phyloP scores from a whole-genome alignment of 1,140 invertebrate species.

The Neodiprion pinetum region DNA sequence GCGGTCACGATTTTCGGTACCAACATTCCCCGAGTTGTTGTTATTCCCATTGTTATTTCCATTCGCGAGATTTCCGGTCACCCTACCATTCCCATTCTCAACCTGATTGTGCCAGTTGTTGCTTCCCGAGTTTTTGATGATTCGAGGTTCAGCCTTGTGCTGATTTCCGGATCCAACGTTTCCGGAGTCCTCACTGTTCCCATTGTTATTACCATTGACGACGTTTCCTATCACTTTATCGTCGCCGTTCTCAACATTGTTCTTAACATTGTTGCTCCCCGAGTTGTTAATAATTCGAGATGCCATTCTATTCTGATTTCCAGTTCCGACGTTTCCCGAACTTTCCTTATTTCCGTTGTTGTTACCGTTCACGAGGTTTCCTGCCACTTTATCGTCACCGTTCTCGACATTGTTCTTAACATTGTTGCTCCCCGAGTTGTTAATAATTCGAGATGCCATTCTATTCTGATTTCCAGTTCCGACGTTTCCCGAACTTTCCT shows the following conservation, averaged over 20 bases:
- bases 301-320: neutral
- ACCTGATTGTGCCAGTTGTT: neutral
- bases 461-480: neutral
- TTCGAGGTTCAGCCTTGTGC: neutral
- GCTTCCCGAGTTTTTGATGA: neutral
- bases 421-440: constrained; percentile 18
- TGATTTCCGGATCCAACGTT: constrained; percentile 18
- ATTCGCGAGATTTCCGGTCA: constrained; percentile 17
- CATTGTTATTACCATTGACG: constrained; percentile 21
- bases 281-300: constrained; percentile 16
- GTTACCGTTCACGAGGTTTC: constrained; percentile 23
- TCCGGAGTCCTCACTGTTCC: constrained; percentile 17
- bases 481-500: neutral
- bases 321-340: constrained; percentile 14
- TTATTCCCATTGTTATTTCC: constrained; percentile 26
- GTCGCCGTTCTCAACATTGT: constrained; percentile 14
- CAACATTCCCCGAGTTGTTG: constrained; percentile 21
- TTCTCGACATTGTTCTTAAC: constrained; percentile 12
- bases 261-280: constrained; percentile 14
- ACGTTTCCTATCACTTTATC: constrained; percentile 18
- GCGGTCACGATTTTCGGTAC: neutral
- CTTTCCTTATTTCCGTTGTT: constrained; percentile 13
- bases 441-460: constrained; percentile 9
- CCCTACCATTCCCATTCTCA: neutral
- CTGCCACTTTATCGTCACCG: constrained; percentile 14